Base-by-base conservation (phyloP, 1,140 invertebrate genomes). In the Scylla paramamosain region DNA sequence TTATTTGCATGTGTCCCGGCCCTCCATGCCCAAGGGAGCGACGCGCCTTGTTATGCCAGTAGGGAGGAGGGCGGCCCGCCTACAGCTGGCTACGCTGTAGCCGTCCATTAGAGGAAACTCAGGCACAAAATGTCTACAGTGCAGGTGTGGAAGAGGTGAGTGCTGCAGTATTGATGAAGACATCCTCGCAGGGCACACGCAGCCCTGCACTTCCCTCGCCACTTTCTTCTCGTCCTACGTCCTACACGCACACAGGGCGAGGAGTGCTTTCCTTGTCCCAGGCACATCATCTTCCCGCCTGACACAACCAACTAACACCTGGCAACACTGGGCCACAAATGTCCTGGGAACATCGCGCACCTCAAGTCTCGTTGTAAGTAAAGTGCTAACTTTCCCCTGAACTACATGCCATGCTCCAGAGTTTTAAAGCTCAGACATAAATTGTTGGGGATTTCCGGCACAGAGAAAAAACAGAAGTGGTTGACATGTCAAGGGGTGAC, bases 1-100 rank as follows among this genome's bases (percentile, higher is more conserved):
- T 93, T 93, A 93, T 93, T 93, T 93, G 91, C 91, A 93, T 93
- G 91, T 83, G 91, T 46, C 91, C 91, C 91, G 39, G 67, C 91
- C 77, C 59, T 4, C 77, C 77, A 10, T 45, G n/a, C 20, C 91
- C 45, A 12, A 2, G 52, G 31, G n/a, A 31, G 59, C 59, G 59
- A 20, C 67, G 67, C 29, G 31, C 91, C 91, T 45, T 83, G 67
- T 83, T 84, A 46, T 14, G 20, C 29, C 31, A n/a, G n/a, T 29
- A 39, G n/a, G 89, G 89, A 2, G 25, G 32, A 29, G 31, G 86
- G 31, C 10, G 86, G 67, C n/a, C 67, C 67, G n/a, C 25, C 20
- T n/a, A 77, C 67, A n/a, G 67, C 67, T n/a, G 67, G 67, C 52
- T 59, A 59, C 52, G 2, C 52, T 59, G 16, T 12, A 59, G 52